phyloP scores from a whole-genome alignment of 2,888 invertebrate species.

The Monopis laevigella region DNA sequence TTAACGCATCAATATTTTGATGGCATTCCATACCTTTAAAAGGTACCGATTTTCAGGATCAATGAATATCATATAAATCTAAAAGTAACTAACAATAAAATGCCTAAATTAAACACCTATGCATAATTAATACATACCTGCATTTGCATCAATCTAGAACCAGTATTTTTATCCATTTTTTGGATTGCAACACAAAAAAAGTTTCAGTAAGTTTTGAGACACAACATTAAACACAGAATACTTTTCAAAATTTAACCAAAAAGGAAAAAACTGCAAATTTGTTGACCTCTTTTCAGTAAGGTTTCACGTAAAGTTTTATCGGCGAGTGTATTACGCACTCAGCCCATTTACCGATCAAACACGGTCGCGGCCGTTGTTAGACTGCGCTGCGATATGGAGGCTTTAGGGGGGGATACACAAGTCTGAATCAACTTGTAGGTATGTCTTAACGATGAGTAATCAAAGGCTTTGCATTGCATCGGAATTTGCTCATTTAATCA shows the following conservation, averaged over 20 bases:
- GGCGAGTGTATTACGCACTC: background rate
- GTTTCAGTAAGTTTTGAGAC: no score
- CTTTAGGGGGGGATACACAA: conserved; percentile 28
- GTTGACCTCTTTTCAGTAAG: background rate
- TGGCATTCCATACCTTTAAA: no score
- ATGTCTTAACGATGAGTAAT: conserved; percentile 55
- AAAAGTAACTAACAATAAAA: background rate
- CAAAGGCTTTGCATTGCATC: no score
- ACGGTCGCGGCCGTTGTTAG: conserved; percentile 42
- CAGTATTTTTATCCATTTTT: conserved; percentile 51
- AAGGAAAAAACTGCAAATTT: background rate
- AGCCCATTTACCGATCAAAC: conserved; percentile 45
- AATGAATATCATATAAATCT: background rate
- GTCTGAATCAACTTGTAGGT: conserved; percentile 30
- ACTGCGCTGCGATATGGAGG: conserved; percentile 28
- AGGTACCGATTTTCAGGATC: no score
- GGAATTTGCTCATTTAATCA: no score
- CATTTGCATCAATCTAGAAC: conserved; percentile 54
- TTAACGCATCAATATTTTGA: no score
- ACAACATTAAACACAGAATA: no score
- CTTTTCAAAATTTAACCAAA: no score
- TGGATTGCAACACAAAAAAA: no score
- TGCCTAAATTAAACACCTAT: no score
- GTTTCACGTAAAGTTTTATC: background rate
- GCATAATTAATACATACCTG: conserved; percentile 37